phyloP scores from a whole-genome alignment of 1,140 invertebrate species.

The Aphis craccivora region DNA sequence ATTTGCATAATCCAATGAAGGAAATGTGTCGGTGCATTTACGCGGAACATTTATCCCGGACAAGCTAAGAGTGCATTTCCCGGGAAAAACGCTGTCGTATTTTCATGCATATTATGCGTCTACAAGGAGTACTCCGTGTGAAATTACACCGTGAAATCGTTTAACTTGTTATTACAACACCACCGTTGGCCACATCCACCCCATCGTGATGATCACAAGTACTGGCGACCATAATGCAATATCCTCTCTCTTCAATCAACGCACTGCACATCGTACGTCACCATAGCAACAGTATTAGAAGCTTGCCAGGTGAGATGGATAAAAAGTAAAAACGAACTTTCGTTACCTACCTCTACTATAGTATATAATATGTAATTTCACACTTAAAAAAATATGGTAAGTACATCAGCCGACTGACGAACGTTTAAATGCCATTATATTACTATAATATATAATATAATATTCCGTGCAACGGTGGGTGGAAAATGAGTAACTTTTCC shows the following conservation, averaged over 20 bases:
- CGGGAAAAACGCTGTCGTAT: not conserved
- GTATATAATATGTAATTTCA: not conserved
- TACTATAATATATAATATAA: not conserved
- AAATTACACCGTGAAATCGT: not conserved
- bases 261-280: not conserved
- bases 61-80: constrained; percentile 10
- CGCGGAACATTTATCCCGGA: not conserved
- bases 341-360: not conserved
- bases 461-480: not conserved
- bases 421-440: not conserved
- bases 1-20: constrained; percentile 46
- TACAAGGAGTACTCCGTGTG: not conserved
- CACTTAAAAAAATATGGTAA: not conserved
- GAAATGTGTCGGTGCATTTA: not conserved
- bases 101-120: not conserved
- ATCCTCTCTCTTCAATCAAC: not conserved
- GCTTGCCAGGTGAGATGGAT: not conserved
- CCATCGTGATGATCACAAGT: not conserved
- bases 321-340: constrained; percentile 2
- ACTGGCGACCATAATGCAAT: not conserved
- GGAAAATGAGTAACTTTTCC: not conserved
- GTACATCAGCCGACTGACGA: not conserved
- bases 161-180: not conserved
- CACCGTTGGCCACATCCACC: not conserved
- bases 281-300: constrained; percentile 21